Percentiles rank a stretch among this genome's conserved stretches.
Evolutionary conservation across 92 coral and sea anemone genomes (phyloP).

Genomic region (Epizoanthus illoricatus): DNA sequence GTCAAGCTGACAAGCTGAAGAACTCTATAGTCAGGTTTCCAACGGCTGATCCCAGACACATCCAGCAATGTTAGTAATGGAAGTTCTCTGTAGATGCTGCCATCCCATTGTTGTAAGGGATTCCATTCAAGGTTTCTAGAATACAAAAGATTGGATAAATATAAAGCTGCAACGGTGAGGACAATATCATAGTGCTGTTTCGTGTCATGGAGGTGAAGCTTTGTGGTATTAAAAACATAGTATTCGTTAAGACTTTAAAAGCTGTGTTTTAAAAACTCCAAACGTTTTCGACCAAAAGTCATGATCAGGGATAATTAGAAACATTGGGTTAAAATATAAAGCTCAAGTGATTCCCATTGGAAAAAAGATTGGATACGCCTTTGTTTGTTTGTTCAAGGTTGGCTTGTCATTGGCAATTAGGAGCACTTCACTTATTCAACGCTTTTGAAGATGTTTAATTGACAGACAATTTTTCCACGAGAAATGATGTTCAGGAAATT

Average conservation of each 20-base stretch:
- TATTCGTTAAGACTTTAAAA: neutral
- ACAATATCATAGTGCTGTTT: neutral
- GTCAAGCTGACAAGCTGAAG: neutral
- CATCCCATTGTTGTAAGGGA: conserved; percentile 34
- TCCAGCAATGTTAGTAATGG: conserved; percentile 16
- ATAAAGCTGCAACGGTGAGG: neutral
- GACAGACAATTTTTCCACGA: too few relatives aligned
- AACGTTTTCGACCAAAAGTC: too few relatives aligned
- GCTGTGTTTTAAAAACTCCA: too few relatives aligned
- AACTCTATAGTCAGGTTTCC: conserved; percentile 26
- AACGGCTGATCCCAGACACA: conserved; percentile 20
- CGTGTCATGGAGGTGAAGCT: too few relatives aligned
- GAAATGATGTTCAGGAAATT: too few relatives aligned
- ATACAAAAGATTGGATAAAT: neutral
- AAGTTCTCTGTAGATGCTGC: conserved; percentile 20
- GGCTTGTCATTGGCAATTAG: too few relatives aligned
- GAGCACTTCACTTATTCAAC: too few relatives aligned
- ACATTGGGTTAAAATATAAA: too few relatives aligned
- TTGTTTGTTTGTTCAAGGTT: too few relatives aligned
- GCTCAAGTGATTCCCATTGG: too few relatives aligned
- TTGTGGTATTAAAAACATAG: neutral
- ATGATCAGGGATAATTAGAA: neutral
- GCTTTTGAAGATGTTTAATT: too few relatives aligned
- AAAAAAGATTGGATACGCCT: too few relatives aligned
- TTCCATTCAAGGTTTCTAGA: conserved; percentile 40